Evolutionary conservation across 2,888 invertebrate genomes (phyloP).

Genomic region (Enchytraeus crypticus): DNA sequence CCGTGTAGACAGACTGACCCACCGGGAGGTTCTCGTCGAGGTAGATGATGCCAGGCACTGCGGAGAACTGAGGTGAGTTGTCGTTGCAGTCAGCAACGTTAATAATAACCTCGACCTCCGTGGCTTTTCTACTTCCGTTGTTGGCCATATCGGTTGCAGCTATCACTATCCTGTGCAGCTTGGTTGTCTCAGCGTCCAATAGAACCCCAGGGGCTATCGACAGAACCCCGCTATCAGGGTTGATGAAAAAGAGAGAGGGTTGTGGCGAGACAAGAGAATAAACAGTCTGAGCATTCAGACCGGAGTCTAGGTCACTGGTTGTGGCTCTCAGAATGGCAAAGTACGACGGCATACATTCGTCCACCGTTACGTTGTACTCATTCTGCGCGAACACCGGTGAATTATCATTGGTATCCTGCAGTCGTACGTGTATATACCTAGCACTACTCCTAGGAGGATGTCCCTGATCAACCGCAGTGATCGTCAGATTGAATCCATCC

Average conservation of each 20-base stretch:
- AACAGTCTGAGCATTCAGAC: conserved; percentile 72
- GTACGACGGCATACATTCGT: conserved; percentile 78
- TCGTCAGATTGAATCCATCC: conserved; percentile 75
- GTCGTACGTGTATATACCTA: conserved; percentile 64
- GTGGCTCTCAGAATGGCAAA: conserved; percentile 79
- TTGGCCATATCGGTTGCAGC: conserved; percentile 55
- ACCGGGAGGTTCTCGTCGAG: conserved; percentile 80
- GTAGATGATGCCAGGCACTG: conserved; percentile 56
- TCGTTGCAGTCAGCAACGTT: conserved; percentile 84
- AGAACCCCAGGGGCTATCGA: conserved; percentile 66
- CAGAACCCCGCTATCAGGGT: conserved; percentile 78
- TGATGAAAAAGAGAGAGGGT: conserved; percentile 76
- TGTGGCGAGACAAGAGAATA: conserved; percentile 72
- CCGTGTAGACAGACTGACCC: conserved; percentile 73
- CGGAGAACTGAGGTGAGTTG: conserved; percentile 79
- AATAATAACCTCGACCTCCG: conserved; percentile 68
- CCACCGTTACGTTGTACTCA: conserved; percentile 75
- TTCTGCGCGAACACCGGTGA: conserved; percentile 64
- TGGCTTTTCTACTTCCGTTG: conserved; percentile 71
- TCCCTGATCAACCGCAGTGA: conserved; percentile 76
- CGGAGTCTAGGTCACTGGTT: conserved; percentile 74
- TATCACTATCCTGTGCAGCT: conserved; percentile 51
- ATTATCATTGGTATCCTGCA: conserved; percentile 74
- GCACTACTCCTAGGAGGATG: conserved; percentile 35
- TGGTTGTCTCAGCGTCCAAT: conserved; percentile 75